Conservation (phyloP, 1,140 invertebrate genomes). For the Dreissena polymorpha region DNA sequence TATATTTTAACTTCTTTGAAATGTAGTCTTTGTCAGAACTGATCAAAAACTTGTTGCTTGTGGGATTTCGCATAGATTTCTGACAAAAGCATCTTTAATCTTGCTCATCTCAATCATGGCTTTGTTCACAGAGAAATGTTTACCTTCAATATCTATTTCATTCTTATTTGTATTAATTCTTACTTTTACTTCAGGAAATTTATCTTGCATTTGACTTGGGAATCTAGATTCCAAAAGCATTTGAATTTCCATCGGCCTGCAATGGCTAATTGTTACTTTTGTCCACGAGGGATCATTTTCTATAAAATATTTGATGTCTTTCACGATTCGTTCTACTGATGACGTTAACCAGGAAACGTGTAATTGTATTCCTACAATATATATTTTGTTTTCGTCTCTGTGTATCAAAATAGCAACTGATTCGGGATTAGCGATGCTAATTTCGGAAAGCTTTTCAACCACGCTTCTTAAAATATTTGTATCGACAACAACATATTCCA, state of each 20-base stretch:
- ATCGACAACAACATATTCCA: slow-evolving; percentile 10
- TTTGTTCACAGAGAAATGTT: slow-evolving; percentile 3
- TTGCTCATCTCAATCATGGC: slow-evolving; percentile 25
- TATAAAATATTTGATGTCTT: slow-evolving; percentile 13
- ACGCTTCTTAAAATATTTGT: slow-evolving; percentile 36
- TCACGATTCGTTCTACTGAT: slow-evolving; percentile 21
- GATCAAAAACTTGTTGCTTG: neutral
- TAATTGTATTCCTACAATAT: slow-evolving; percentile 23
- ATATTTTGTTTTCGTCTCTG: slow-evolving; percentile 14
- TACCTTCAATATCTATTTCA: slow-evolving; percentile 28
- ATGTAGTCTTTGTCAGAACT: slow-evolving; percentile 30
- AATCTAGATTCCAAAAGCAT: slow-evolving; percentile 31
- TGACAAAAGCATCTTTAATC: neutral
- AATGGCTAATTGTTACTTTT: slow-evolving; percentile 5
- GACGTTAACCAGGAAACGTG: neutral
- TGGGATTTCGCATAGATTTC: neutral
- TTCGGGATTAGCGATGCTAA: slow-evolving; percentile 26
- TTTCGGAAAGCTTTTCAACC: neutral
- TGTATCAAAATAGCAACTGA: slow-evolving; percentile 17
- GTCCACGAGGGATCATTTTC: slow-evolving; percentile 27
- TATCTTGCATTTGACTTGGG: slow-evolving; percentile 13
- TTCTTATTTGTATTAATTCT: slow-evolving; percentile 38
- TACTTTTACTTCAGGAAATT: slow-evolving; percentile 24
- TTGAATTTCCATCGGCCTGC: slow-evolving; percentile 22
- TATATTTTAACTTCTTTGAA: slow-evolving; percentile 23